These are phyloP conservation scores for Butorides virescens DNA, from an alignment of 2,113 vertebrate genomes.

Conservation along the genomic window DNA sequence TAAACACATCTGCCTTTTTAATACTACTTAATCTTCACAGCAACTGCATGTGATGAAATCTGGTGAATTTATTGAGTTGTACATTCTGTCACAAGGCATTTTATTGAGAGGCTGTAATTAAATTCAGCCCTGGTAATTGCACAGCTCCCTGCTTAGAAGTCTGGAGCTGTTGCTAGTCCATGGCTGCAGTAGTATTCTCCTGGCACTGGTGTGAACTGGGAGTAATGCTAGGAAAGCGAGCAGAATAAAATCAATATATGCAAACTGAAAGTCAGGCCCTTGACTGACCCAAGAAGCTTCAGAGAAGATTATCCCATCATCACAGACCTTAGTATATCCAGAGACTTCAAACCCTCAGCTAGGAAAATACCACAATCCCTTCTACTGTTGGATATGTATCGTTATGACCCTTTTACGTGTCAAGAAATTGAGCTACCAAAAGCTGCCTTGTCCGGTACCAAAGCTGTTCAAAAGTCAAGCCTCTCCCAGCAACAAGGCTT, in stretches of 20 bases:
- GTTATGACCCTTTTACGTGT: accelerated
- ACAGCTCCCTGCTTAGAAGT: neutral
- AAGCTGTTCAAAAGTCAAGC: neutral
- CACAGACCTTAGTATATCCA: neutral
- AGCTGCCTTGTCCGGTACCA: neutral
- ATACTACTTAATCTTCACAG: neutral
- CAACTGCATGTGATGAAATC: constrained; percentile 19
- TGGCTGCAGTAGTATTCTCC: neutral
- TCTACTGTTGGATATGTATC: neutral
- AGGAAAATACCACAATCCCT: neutral
- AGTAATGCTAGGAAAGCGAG: neutral
- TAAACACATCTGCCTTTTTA: constrained; percentile 31
- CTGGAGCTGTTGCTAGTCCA: neutral
- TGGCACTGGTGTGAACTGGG: neutral
- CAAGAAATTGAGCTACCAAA: neutral
- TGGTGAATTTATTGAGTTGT: constrained; percentile 13
- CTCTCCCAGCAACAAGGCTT: neutral
- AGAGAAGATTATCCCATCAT: neutral
- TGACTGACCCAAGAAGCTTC: neutral
- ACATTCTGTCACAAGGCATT: neutral
- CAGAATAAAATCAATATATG: neutral
- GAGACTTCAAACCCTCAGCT: neutral
- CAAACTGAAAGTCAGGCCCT: neutral
- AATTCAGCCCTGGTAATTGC: constrained; percentile 23
- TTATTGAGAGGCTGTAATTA: constrained; percentile 19